Evolutionary conservation across 1,140 invertebrate species (phyloP), one percentile per base, ranked within the genome.

Genomic region (Lerema accius): DNA sequence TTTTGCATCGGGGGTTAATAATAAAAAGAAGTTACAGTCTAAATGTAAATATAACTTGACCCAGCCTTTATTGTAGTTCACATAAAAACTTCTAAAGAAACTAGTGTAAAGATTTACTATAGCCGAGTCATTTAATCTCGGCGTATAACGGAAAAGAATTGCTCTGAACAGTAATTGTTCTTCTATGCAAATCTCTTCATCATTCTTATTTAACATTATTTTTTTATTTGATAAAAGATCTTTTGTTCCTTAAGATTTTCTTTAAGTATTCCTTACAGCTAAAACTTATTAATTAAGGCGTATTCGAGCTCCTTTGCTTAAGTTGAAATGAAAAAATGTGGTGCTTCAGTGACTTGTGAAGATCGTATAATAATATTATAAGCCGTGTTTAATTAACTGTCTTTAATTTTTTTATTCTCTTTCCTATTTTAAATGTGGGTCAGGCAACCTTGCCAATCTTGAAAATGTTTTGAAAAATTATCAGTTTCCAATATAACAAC

Each of bases 131-230:
- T 37, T 37, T 37, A 37, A 37, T 37, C 35, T 37, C 35, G 35
- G 2, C 35, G 10, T 37, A 37, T 11, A 37, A 7, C n/a, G 35
- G n/a, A 37, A 37, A 37, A 37, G 35, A 37, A 11, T 37, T 11
- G 35, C 35, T 37, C 7, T 37, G 35, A 37, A 37, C 35, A 3
- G 35, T 37, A 37, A 37, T 37, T 37, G 35, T 37, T 37, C n/a
- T 37, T 11, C 35, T 37, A 37, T 37, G 35, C n/a, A 37, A 37
- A 37, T 37, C 1, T 37, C 35, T 37, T 37, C n/a, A 37, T 37
- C 35, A 37, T 37, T 37, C 35, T n/a, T 11, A n/a, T 37, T 11
- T 37, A 11, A 37, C 35, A 11, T 37, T 37, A 2, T 37, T 37
- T 11, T 37, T 37, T 37, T 37, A 11, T 37, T 37, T 37, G 10